Base-by-base conservation (phyloP, 2,113 vertebrate genomes). In the Misgurnus mizolepis region DNA sequence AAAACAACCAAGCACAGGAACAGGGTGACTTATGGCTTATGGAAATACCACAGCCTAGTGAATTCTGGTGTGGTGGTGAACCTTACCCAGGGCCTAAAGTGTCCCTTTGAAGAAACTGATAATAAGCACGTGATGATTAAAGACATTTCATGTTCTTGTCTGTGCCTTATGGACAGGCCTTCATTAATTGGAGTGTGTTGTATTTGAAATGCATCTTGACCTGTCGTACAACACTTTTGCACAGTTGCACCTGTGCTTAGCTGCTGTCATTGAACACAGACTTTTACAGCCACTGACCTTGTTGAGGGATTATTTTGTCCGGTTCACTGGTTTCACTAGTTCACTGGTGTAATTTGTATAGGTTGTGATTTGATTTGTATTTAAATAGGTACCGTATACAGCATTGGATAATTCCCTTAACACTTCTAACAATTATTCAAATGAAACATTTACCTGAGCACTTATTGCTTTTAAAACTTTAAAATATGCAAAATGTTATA, bases 61-160 rank as follows among this genome's bases (percentile, higher is more conserved):
- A 96, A 74, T 98, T 99, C 90, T 97, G 95, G 95, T 98, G 97
- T 82, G 96, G 95, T 0, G 95, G 95, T 3, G 96, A 99, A 70
- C 91, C 95, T 14, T 99, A 98, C 78, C 95, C 95, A 0, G 97
- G 97, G 4, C 97, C 96, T n/a, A 90, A 87, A 34, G 96, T 98
- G 27, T 88, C 91, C 8, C 86, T 96, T 49, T 97, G 72, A 85
- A 34, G 4, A n/a, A 76, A 1, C 3, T 43, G 7, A 15, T 7
- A 43, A 41, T 14, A 58, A 18, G 55, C 55, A 58, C 17, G 15
- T 17, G 12, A 5, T 53, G 47, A 17, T 22, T 68, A 2, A 40
- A 53, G 12, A 39, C 12, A 70, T 55, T 69, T 6, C 9, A 34
- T 34, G 7, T n/a, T 55, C 4, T 11, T 71, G 6, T 53, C 49